These are phyloP conservation scores for Stegophylla sp. DNA, from an alignment of 2,888 invertebrate species.

Conservation along the genomic window DNA sequence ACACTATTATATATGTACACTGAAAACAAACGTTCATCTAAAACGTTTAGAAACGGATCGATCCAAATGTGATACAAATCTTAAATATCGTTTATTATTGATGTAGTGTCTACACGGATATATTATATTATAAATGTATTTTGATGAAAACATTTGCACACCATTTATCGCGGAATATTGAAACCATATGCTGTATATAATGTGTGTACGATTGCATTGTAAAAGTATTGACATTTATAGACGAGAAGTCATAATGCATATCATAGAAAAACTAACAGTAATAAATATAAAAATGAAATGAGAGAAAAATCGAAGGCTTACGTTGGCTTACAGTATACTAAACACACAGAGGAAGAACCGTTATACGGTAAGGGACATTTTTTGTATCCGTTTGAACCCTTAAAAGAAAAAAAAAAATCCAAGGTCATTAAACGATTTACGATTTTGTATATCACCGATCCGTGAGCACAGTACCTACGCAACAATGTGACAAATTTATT, in stretches of 20 bases:
- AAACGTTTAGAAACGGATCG: not conserved
- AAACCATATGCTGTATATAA: not conserved
- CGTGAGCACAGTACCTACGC: not conserved
- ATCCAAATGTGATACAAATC: no score
- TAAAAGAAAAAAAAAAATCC: conserved; percentile 7
- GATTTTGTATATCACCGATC: not conserved
- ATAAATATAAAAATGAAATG: not conserved
- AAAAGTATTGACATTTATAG: not conserved
- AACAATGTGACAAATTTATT: conserved; percentile 36
- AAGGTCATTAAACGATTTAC: conserved; percentile 49
- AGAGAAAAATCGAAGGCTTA: conserved; percentile 8
- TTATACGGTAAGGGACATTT: conserved; percentile 29
- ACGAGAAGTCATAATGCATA: not conserved
- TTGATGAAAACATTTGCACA: not conserved
- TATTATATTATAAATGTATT: no score
- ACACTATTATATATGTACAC: not conserved
- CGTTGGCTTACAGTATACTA: not conserved
- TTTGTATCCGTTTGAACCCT: not conserved
- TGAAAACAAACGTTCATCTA: not conserved
- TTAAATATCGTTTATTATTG: no score
- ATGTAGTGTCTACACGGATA: no score
- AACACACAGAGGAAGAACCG: conserved; percentile 23
- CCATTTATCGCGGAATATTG: not conserved
- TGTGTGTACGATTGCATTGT: not conserved
- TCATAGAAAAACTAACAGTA: conserved; percentile 9